Conservation (phyloP, 2,113 vertebrate genomes). For the Actinemys pallida region DNA sequence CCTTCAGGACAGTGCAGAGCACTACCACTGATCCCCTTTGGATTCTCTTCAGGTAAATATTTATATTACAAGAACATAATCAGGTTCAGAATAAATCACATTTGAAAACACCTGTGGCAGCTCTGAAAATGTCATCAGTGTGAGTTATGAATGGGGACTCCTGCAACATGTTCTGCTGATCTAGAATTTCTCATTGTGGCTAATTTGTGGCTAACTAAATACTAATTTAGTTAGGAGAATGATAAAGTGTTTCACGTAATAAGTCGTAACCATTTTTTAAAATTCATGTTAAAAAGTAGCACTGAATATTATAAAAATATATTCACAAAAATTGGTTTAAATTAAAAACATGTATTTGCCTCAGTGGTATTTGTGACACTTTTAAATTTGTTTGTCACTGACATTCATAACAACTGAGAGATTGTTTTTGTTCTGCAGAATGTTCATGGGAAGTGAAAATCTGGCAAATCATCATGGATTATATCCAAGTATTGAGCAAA, state of each 20-base stretch:
- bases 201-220: too few relatives aligned
- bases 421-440: neutral
- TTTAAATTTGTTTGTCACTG: neutral
- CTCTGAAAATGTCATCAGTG: neutral
- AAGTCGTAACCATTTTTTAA: neutral
- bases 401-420: neutral
- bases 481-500: neutral
- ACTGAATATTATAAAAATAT: neutral
- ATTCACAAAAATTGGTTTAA: neutral
- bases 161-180: neutral
- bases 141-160: neutral
- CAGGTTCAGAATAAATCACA: neutral
- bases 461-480: neutral
- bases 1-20: neutral
- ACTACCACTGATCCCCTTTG: neutral
- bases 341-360: neutral
- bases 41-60: fast-evolving
- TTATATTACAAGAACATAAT: neutral
- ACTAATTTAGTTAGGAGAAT: too few relatives aligned
- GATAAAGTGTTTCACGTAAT: too few relatives aligned
- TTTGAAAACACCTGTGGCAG: neutral
- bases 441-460: neutral
- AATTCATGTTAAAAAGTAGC: too few relatives aligned
- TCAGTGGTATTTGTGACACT: neutral
- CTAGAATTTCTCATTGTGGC: neutral